Conservation (phyloP, 2,797 vertebrate genomes). For the Acipenser ruthenus region DNA sequence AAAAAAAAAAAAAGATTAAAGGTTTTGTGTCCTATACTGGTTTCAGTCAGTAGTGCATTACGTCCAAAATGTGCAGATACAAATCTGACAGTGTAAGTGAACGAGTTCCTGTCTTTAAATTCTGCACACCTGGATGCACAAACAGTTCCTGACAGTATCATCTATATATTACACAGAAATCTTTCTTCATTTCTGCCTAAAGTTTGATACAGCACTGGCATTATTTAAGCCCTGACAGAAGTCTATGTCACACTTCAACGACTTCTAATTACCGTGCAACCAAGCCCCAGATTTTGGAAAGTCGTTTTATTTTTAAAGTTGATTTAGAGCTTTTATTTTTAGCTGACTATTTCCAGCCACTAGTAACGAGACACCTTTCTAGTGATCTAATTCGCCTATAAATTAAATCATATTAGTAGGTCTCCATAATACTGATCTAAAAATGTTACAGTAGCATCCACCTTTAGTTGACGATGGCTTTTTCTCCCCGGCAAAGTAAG, state of each 20-base stretch:
- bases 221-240: slow-evolving; percentile 1
- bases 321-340: slow-evolving; percentile 16
- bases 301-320: slow-evolving; percentile 5
- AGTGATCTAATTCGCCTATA: slow-evolving; percentile 10
- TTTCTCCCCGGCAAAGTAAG: not conserved
- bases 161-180: slow-evolving; percentile 4
- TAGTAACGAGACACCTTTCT: slow-evolving; percentile 6
- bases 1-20: slow-evolving; percentile 7
- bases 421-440: not conserved
- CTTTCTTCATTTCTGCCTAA: not conserved
- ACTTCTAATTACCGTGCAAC: slow-evolving; percentile 7
- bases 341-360: not conserved
- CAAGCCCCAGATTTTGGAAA: slow-evolving; percentile 2
- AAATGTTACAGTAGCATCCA: not conserved
- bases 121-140: not conserved
- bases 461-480: not conserved
- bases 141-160: not conserved
- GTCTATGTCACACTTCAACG: slow-evolving; percentile 7
- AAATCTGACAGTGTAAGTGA: slow-evolving; percentile 7
- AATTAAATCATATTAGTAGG: slow-evolving; percentile 12
- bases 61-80: not conserved
- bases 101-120: not conserved
- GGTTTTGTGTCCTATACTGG: not conserved
- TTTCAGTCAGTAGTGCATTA: not conserved
- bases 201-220: not conserved